Base-by-base conservation (phyloP, 2,888 invertebrate species). In the Acronicta psi region DNA sequence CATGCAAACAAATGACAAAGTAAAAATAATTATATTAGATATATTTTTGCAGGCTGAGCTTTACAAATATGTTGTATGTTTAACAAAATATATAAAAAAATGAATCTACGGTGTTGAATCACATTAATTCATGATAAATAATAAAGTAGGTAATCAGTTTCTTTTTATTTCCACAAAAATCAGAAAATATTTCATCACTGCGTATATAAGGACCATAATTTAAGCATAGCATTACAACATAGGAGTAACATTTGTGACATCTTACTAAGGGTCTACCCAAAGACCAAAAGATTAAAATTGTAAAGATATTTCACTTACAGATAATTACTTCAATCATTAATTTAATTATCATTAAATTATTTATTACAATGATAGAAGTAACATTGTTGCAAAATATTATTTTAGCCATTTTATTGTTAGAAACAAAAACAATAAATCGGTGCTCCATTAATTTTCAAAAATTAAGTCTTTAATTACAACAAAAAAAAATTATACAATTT, bases 271-370 rank as follows among this genome's bases (percentile, higher is more conserved):
- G 59, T 40, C 54, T 42, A 7, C 44, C 41, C 37, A 43, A 13
- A 63, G 56, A 69, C 61, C 43, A 36, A 38, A 55, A 66, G 44
- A 68, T 59, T 42, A 43, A 59, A 55, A 70, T 60, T 47, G 23
- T 59, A 49, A 14, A 36, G 40, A 54, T 59, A 67, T 62, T 46
- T 58, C 56, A 59, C 43, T 59, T 62, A 65, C 11, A 41, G 17
- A 29, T 44, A 58, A 59, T 73, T 75, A 83, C 86, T 87, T 84
- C 85, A 69, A 77, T 79, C 87, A 88, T 88, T 80, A 91, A 91
- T 91, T 91, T 90, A 90, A 91, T 84, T 73, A 59, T 34, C 53
- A 88, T 91, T 89, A 91, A 91, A 91, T 89, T 91, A 82, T 90
- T 65, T 67, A 90, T 91, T 74, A 70, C 58, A 85, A 91, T 85